Conservation (phyloP, 2,888 invertebrate genomes). For the Ennomos fuscantarius region DNA sequence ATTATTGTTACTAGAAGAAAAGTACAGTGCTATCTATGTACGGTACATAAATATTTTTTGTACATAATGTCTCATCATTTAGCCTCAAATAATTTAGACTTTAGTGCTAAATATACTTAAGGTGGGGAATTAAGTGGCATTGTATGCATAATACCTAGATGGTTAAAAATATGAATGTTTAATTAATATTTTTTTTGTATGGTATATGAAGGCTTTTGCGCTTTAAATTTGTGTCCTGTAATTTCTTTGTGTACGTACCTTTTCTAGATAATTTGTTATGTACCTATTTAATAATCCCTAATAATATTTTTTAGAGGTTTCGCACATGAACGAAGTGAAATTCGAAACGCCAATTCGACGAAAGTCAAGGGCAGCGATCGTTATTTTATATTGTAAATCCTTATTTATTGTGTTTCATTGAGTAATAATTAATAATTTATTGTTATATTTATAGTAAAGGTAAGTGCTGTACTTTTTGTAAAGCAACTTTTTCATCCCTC, state of each 20-base stretch:
- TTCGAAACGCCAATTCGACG: slow-evolving; percentile 34
- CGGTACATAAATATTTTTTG: no score
- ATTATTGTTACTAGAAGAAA: no score
- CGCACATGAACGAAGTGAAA: slow-evolving; percentile 77
- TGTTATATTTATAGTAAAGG: slow-evolving; percentile 42
- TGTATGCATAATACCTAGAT: not conserved
- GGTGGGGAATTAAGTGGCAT: not conserved
- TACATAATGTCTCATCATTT: no score
- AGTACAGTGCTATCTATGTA: no score
- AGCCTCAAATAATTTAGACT: no score
- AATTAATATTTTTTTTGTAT: slow-evolving; percentile 37
- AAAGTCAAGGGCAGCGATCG: slow-evolving; percentile 32
- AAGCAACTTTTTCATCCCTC: slow-evolving; percentile 74
- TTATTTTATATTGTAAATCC: slow-evolving; percentile 44
- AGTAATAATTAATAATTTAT: slow-evolving; percentile 40
- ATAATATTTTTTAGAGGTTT: slow-evolving; percentile 77
- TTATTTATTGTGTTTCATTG: slow-evolving; percentile 44
- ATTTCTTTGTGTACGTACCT: slow-evolving; percentile 52
- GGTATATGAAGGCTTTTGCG: slow-evolving; percentile 40
- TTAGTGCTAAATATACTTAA: not conserved
- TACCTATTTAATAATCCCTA: slow-evolving; percentile 70
- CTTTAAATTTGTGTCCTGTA: slow-evolving; percentile 53
- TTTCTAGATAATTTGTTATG: slow-evolving; percentile 56
- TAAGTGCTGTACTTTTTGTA: slow-evolving; percentile 78
- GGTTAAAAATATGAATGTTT: slow-evolving; percentile 5